Evolutionary conservation across 2,113 vertebrate genomes (phyloP).

Genomic region (Sinocyclocheilus anshuiensis): DNA sequence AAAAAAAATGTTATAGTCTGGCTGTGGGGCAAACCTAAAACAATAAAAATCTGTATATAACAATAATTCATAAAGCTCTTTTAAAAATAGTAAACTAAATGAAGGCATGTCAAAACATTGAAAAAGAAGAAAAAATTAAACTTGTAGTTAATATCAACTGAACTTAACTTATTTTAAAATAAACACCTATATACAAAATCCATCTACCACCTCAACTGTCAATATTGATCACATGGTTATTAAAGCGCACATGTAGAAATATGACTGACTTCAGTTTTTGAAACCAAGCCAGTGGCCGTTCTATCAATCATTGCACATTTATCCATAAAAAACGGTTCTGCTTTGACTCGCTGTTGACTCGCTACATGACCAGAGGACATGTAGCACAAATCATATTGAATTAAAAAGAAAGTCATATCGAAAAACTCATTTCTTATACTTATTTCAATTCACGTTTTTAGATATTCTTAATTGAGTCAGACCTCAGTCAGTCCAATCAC

Average conservation of each 20-base stretch:
- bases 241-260: background rate
- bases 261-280: background rate
- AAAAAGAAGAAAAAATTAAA: too few species aligned
- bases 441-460: background rate
- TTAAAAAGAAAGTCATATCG: background rate
- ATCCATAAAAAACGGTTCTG: background rate
- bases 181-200: background rate
- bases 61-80: background rate
- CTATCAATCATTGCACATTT: background rate
- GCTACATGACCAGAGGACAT: background rate
- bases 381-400: background rate
- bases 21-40: background rate
- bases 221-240: background rate
- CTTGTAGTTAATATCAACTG: too few species aligned
- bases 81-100: background rate
- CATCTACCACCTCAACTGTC: background rate
- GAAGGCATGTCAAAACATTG: background rate
- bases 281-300: background rate
- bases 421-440: background rate
- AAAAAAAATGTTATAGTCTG: background rate
- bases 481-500: background rate
- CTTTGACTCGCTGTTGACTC: background rate
- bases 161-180: background rate
- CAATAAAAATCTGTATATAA: background rate
- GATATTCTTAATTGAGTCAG: background rate